phyloP scores from a whole-genome alignment of 2,113 vertebrate species.

The Amblyopsis rosae region DNA sequence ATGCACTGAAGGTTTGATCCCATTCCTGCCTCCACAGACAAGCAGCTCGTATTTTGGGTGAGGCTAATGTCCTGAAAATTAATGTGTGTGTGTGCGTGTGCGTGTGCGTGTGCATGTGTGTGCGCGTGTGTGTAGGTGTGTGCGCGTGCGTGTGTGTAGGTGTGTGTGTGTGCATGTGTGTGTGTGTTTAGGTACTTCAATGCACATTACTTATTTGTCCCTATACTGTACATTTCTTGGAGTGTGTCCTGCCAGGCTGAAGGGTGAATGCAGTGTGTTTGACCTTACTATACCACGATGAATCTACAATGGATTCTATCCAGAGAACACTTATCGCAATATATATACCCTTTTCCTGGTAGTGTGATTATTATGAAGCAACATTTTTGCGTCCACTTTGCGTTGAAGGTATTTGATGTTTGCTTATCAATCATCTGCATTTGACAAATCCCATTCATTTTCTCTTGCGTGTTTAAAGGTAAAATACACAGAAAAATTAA shows the following conservation, averaged over 20 bases:
- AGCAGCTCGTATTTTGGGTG: neutral
- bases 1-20: neutral
- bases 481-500: neutral
- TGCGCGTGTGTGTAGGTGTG: neutral
- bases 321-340: neutral
- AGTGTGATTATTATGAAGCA: neutral
- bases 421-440: neutral
- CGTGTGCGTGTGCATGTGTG: constrained; percentile 7
- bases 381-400: neutral
- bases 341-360: neutral
- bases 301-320: constrained; percentile 8
- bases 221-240: neutral
- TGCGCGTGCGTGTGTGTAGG: neutral
- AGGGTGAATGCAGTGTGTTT: neutral
- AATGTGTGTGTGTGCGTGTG: constrained; percentile 9
- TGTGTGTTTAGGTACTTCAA: neutral
- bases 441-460: neutral
- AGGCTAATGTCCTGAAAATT: neutral
- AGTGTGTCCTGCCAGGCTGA: neutral
- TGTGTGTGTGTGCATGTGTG: neutral
- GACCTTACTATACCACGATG: constrained; percentile 11
- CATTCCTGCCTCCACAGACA: neutral
- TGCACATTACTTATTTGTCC: neutral
- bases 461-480: neutral
- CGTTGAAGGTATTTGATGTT: neutral